phyloP scores from a whole-genome alignment of 2,888 invertebrate species.

The Furcula furcula region DNA sequence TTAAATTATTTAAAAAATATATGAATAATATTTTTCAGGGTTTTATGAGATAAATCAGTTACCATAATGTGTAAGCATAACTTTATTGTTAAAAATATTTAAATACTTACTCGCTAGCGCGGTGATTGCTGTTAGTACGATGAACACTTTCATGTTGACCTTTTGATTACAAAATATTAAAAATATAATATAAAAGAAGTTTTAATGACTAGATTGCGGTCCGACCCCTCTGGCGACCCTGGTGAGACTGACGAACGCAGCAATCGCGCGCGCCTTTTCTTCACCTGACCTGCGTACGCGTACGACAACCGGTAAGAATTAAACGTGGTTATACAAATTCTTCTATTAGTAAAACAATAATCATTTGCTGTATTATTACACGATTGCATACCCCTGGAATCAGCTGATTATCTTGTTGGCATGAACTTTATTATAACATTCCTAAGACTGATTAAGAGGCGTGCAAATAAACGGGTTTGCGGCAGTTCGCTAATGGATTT shows the following conservation, averaged over 20 bases:
- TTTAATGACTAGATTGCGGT: constrained; percentile 76
- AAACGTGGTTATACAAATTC: constrained; percentile 67
- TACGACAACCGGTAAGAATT: constrained; percentile 69
- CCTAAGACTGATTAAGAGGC: neutral
- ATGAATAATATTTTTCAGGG: neutral
- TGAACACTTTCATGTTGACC: constrained; percentile 79
- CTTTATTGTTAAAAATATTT: constrained; percentile 3
- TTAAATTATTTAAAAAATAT: neutral
- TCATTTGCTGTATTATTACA: constrained; percentile 44
- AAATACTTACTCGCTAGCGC: constrained; percentile 74
- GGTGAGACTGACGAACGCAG: constrained; percentile 67
- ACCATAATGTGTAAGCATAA: neutral
- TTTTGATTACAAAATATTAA: constrained; percentile 56
- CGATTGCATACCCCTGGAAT: constrained; percentile 37
- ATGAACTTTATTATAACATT: constrained; percentile 8
- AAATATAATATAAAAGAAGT: constrained; percentile 41
- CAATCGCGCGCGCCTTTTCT: constrained; percentile 75
- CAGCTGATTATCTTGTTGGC: constrained; percentile 36
- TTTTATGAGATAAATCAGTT: neutral
- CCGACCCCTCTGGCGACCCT: constrained; percentile 71
- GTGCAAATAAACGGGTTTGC: neutral
- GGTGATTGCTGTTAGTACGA: constrained; percentile 68
- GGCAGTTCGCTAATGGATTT: neutral
- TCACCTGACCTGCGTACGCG: constrained; percentile 60
- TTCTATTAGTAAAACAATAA: constrained; percentile 62